Evolutionary conservation across 2,797 vertebrate genomes (phyloP), one percentile per base, ranked within the genome.

Genomic region (Melanotaenia pygmaea): DNA sequence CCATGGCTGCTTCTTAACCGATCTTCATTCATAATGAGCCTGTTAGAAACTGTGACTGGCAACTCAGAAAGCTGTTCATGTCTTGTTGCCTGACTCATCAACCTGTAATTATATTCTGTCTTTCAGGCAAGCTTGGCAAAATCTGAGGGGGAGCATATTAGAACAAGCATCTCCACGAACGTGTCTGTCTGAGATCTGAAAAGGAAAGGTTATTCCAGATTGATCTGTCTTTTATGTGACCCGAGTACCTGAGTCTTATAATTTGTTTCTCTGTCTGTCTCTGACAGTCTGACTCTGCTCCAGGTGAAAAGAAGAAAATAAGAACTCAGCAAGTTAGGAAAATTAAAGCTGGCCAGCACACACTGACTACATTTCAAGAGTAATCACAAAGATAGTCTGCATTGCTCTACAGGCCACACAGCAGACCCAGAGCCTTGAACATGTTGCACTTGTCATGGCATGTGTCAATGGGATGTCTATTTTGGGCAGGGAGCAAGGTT

Each of bases 401-500:
- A 65, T n/a, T 34, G 34, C 37, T 74, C 22, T 66, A 32, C 59
- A 28, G 67, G 45, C 30, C 72, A 56, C 63, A 37, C 30, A 70
- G 63, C 58, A 65, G 38, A 58, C 26, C 38, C 34, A 5, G 5
- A 72, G 79, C 69, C 72, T 61, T 51, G 62, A 60, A 73, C 84
- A 53, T 40, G 62, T 53, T 47, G 35, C 24, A 4, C 61, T 59
- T 81, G 67, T 74, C 70, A 74, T 64, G 54, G 32, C 35, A n/a
- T 72, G 74, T 74, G 73, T 72, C 64, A 81, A 62, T 26, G 69
- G 53, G 65, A 47, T 10, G 70, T 86, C 90, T 93, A 92, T 93
- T 91, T 91, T 54, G 14, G 72, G 81, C 66, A 67, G 34, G 61
- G 77, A 72, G 68, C 54, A 74, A 76, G 74, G 81, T 91, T 91